phyloP scores from a whole-genome alignment of 2,888 invertebrate genomes.

The Eilema depressum region DNA sequence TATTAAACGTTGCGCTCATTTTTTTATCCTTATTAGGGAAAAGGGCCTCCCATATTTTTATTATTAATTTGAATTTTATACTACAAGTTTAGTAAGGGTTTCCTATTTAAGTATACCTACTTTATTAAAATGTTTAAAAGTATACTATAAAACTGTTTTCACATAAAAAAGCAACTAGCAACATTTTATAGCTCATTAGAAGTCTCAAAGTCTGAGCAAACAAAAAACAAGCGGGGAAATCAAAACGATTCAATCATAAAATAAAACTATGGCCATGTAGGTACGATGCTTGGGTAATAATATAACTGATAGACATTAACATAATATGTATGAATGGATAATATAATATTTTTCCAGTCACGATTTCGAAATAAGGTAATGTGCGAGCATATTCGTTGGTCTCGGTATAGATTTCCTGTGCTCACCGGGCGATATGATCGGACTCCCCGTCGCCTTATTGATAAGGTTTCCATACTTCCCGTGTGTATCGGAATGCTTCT shows the following conservation, averaged over 20 bases:
- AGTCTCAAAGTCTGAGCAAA: constrained; percentile 25
- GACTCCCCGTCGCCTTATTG: constrained; percentile 85
- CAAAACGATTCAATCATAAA: constrained; percentile 53
- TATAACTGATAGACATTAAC: constrained; percentile 55
- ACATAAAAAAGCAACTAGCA: constrained; percentile 18
- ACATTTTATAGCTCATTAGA: constrained; percentile 40
- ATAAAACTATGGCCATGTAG: constrained; percentile 47
- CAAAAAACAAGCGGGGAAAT: constrained; percentile 29
- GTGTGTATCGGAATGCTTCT: constrained; percentile 82
- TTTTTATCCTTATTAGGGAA: neutral
- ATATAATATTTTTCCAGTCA: constrained; percentile 67
- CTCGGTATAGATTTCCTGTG: constrained; percentile 72
- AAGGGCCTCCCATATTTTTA: neutral
- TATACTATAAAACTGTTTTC: constrained; percentile 11
- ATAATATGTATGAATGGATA: constrained; percentile 57
- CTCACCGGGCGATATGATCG: constrained; percentile 78
- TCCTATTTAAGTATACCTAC: neutral
- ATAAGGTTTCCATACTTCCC: constrained; percentile 85
- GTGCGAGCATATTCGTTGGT: constrained; percentile 72
- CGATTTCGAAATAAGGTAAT: constrained; percentile 72
- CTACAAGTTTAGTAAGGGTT: too few relatives aligned
- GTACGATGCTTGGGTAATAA: constrained; percentile 42
- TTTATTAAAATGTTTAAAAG: neutral
- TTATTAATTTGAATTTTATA: neutral
- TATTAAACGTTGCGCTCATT: neutral